Evolutionary conservation across 2,888 invertebrate genomes (phyloP).

Genomic region (Eupithecia centaureata): DNA sequence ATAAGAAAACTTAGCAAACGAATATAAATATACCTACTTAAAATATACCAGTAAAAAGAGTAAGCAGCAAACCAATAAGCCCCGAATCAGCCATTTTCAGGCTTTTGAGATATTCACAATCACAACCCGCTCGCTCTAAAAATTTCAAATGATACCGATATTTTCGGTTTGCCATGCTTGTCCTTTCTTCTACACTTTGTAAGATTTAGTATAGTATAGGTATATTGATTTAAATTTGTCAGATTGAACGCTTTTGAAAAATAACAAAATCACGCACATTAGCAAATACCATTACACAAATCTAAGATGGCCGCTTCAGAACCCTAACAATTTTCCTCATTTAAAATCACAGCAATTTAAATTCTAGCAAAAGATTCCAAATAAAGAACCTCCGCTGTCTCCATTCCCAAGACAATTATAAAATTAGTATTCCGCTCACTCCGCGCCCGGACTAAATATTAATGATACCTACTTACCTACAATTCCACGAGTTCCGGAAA

Average conservation of each 20-base stretch:
- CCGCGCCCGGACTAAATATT: constrained; percentile 25
- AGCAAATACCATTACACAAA: neutral
- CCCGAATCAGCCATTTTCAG: too few relatives aligned
- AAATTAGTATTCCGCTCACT: constrained; percentile 27
- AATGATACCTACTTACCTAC: constrained; percentile 8
- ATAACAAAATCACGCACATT: neutral
- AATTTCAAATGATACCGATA: too few relatives aligned
- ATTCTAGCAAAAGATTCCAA: constrained; percentile 18
- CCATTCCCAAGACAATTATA: constrained; percentile 20
- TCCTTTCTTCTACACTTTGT: too few relatives aligned
- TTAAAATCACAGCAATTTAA: constrained; percentile 21
- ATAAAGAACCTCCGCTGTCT: constrained; percentile 13
- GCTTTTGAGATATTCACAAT: too few relatives aligned
- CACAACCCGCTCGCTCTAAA: too few relatives aligned
- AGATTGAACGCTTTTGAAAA: neutral
- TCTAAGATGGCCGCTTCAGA: neutral
- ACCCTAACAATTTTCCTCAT: constrained; percentile 2
- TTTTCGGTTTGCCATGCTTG: too few relatives aligned
- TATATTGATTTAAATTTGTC: neutral
- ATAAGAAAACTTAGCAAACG: too few relatives aligned
- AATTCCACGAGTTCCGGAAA: neutral
- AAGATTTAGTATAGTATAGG: too few relatives aligned
- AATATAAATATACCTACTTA: too few relatives aligned
- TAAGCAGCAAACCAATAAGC: too few relatives aligned
- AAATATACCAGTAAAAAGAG: too few relatives aligned